Evolutionary conservation across 2,113 vertebrate species (phyloP).

Genomic region (Gambusia affinis): DNA sequence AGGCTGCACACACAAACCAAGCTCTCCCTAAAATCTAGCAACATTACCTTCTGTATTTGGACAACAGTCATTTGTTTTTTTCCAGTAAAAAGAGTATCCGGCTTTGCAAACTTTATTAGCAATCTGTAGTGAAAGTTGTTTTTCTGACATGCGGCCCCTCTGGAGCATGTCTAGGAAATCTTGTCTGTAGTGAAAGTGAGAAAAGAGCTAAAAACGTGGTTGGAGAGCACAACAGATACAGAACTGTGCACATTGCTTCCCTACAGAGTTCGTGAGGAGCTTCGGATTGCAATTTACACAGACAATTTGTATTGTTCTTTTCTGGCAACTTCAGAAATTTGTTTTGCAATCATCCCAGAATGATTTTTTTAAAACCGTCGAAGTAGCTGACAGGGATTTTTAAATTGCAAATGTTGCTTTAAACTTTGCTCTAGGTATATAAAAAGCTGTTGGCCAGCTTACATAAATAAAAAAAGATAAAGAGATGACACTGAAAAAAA

Average conservation of each 20-base stretch:
- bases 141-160: background rate
- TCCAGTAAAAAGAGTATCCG: background rate
- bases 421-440: too few species aligned
- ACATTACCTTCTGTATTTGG: background rate
- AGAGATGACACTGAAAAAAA: too few species aligned
- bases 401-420: too few species aligned
- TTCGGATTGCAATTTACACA: background rate
- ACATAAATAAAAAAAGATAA: too few species aligned
- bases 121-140: background rate
- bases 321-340: background rate
- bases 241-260: background rate
- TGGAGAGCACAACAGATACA: background rate
- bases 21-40: background rate
- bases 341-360: background rate
- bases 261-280: background rate
- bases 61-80: background rate
- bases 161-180: background rate
- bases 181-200: background rate
- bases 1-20: background rate
- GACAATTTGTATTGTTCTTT: background rate
- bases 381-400: background rate
- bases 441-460: too few species aligned
- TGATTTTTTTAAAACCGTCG: background rate
- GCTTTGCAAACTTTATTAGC: background rate
- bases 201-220: background rate